Evolutionary conservation across 2,113 vertebrate species (phyloP).

Genomic region (Agelaius tricolor): DNA sequence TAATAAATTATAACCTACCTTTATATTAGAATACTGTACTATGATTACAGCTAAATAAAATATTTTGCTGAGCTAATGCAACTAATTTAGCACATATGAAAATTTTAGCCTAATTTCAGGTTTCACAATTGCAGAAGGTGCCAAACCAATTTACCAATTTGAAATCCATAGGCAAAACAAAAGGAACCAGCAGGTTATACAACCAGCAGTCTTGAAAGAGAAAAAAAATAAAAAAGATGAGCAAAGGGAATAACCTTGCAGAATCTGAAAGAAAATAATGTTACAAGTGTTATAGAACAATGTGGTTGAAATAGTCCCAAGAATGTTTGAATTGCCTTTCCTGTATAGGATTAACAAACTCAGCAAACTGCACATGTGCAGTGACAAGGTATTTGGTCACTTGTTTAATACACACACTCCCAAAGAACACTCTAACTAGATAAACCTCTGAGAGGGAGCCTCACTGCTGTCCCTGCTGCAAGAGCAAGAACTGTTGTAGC

Average conservation of each 20-base stretch:
- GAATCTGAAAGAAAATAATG: not conserved
- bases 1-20: conserved; percentile 2
- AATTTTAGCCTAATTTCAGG: not conserved
- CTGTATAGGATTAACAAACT: not conserved
- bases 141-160: conserved; percentile 17
- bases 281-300: not conserved
- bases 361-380: not conserved
- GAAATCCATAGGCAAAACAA: not conserved
- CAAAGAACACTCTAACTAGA: not conserved
- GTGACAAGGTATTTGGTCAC: not conserved
- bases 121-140: not conserved
- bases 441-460: not conserved
- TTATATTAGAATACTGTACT: not conserved
- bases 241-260: not conserved
- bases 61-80: not conserved
- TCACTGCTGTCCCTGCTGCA: not conserved
- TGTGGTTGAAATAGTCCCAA: not conserved
- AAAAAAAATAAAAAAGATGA: not conserved
- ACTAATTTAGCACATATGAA: not conserved
- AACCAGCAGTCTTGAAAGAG: not conserved
- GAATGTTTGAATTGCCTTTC: not conserved
- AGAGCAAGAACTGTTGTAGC: not conserved
- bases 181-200: not conserved
- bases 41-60: conserved; percentile 35
- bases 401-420: not conserved